Conservation (phyloP, 2,113 vertebrate species). For the Sinocyclocheilus maitianheensis region DNA sequence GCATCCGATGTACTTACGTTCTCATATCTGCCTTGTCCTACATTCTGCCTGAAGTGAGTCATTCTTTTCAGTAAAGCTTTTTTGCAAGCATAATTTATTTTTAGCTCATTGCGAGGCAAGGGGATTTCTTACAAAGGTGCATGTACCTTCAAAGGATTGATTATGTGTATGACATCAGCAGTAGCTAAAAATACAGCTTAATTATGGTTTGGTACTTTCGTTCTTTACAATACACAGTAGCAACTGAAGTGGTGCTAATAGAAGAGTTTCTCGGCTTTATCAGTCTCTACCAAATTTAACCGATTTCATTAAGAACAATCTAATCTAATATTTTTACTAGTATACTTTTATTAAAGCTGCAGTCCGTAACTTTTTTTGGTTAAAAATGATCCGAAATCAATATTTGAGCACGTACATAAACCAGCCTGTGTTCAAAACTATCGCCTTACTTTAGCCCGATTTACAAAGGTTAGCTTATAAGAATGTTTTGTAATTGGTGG, state of each 20-base stretch:
- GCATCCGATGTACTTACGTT: constrained; percentile 92
- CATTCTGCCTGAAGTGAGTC: constrained; percentile 89
- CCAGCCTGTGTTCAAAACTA: no score
- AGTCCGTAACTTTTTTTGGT: no score
- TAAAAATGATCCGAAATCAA: no score
- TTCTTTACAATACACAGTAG: not conserved
- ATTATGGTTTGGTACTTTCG: not conserved
- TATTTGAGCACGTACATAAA: no score
- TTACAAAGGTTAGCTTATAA: no score
- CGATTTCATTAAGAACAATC: not conserved
- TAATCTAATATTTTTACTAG: not conserved
- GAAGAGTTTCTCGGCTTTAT: not conserved
- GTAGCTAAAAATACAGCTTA: constrained; percentile 8
- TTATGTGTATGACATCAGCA: not conserved
- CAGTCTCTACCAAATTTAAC: not conserved
- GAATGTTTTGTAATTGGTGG: no score
- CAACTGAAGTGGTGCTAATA: not conserved
- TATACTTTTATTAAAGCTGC: not conserved
- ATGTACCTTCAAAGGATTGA: not conserved
- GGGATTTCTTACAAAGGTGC: not conserved
- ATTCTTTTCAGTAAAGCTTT: constrained; percentile 20
- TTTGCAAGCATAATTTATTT: constrained; percentile 26
- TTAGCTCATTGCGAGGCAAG: not conserved
- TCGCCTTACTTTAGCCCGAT: no score
- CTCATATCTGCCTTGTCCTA: constrained; percentile 94